Evolutionary conservation across 2,113 vertebrate genomes (phyloP), one percentile per base, ranked within the genome.

Genomic region (Perognathus longimembris): DNA sequence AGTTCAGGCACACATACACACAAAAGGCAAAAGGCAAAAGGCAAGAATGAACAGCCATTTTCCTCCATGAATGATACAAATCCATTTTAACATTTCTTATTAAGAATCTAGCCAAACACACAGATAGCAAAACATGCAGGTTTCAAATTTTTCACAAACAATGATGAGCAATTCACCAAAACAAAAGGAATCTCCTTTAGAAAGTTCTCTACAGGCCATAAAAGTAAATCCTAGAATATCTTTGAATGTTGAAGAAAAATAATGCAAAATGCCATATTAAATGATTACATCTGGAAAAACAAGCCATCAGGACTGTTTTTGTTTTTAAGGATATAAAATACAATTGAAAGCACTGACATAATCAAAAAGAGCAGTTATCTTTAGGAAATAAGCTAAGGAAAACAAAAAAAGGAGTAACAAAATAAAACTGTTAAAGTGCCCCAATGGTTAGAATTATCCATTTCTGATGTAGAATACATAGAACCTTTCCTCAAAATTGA

Each of bases 41-140:
- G 22, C 22, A 90, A 93, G 30, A 32, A 83, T 42, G 42, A 85
- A 92, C 2, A 87, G 61, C 67, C 26, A 83, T 24, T 38, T 38
- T 87, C 61, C 12, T 45, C 89, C 75, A 88, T 57, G 30, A 92
- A 88, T 73, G 61, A 93, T 80, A 9, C 20, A 89, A 93, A 90
- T 78, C 77, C 92, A 92, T 84, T 85, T 95, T 77, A 87, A 74
- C 40, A 70, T 42, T 89, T 94, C 93, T 82, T 54, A 93, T 17
- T 91, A 94, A 92, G 86, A 91, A 74, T 21, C 38, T 74, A 34
- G 24, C 20, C 89, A 80, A 40, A 64, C 50, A 76, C 1, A 69
- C 42, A 3, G n/a, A 93, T 1, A 95, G 15, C 50, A 94, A 95
- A 92, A 87, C 20, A 24, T 84, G 28, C 40, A 80, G 50, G 69